phyloP scores from a whole-genome alignment of 1,140 invertebrate species.

The Neuroterus valhalla region DNA sequence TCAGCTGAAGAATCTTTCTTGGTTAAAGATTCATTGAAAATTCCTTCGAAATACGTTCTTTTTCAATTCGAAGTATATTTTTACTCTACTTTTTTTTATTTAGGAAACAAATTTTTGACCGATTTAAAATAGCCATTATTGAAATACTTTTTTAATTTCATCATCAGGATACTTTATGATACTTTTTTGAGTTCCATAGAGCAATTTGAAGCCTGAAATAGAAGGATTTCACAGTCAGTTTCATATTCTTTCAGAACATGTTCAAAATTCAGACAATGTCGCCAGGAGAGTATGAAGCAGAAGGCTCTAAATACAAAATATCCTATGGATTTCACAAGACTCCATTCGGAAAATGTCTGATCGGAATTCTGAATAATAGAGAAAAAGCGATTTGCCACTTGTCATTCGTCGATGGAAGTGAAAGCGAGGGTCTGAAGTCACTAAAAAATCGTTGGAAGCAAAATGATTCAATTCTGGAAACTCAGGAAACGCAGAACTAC shows the following conservation, averaged over 20 bases:
- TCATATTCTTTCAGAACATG: slow-evolving; percentile 11
- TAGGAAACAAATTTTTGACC: no score
- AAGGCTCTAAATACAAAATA: slow-evolving; percentile 40
- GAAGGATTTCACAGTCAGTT: no score
- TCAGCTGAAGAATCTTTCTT: no score
- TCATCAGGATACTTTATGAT: no score
- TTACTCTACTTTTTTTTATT: no score
- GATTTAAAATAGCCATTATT: no score
- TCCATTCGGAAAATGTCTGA: slow-evolving; percentile 56
- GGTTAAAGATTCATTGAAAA: no score
- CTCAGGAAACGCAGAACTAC: slow-evolving; percentile 22
- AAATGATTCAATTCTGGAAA: slow-evolving; percentile 41
- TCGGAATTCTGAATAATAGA: slow-evolving; percentile 46
- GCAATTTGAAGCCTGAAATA: no score
- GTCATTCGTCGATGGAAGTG: slow-evolving; percentile 44
- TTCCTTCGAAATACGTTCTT: no score
- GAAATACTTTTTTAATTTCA: no score
- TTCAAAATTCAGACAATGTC: slow-evolving; percentile 19
- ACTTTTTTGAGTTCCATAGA: no score
- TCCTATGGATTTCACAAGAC: slow-evolving; percentile 48
- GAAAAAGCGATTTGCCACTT: slow-evolving; percentile 51
- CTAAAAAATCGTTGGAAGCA: slow-evolving; percentile 48
- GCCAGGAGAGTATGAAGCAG: slow-evolving; percentile 11
- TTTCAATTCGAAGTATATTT: no score
- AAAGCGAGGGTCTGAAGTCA: slow-evolving; percentile 31